Evolutionary conservation across 2,113 vertebrate genomes (phyloP).

Genomic region (Leucosticte australis): DNA sequence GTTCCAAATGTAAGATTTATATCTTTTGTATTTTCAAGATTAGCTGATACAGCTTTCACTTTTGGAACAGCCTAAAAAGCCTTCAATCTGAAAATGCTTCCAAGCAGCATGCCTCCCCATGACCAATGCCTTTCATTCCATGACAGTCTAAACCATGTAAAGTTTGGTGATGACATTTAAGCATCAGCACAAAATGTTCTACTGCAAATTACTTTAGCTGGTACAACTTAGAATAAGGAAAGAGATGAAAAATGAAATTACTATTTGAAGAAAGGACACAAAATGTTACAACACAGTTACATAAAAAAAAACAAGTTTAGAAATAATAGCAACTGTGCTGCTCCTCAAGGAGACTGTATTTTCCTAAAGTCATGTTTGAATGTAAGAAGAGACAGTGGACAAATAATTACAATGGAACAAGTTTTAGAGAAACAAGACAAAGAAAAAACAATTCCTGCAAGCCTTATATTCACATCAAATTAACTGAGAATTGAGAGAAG

Average conservation of each 20-base stretch:
- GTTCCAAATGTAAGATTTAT: not conserved
- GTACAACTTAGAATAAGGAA: not conserved
- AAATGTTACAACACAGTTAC: not conserved
- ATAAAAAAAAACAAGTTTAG: not conserved
- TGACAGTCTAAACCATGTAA: not conserved
- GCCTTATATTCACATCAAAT: not conserved
- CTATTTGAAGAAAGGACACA: not conserved
- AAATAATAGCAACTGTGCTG: not conserved
- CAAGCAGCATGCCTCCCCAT: not conserved
- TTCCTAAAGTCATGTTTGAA: not conserved
- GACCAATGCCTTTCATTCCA: not conserved
- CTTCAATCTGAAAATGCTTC: not conserved
- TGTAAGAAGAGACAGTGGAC: not conserved
- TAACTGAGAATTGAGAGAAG: not conserved
- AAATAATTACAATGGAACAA: not conserved
- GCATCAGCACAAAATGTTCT: not conserved
- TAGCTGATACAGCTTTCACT: not conserved
- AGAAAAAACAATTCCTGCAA: not conserved
- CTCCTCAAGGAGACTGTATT: not conserved
- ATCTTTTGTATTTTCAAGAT: not conserved
- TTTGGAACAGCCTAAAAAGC: not conserved
- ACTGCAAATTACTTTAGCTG: not conserved
- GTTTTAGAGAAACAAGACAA: not conserved
- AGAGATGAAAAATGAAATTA: not conserved
- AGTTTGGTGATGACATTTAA: not conserved